A percentile compares a stretch with the other conserved stretches of the same genome.
These are phyloP conservation scores for Bungarus multicinctus DNA, from an alignment of 2,113 vertebrate species.

Conservation along the genomic window DNA sequence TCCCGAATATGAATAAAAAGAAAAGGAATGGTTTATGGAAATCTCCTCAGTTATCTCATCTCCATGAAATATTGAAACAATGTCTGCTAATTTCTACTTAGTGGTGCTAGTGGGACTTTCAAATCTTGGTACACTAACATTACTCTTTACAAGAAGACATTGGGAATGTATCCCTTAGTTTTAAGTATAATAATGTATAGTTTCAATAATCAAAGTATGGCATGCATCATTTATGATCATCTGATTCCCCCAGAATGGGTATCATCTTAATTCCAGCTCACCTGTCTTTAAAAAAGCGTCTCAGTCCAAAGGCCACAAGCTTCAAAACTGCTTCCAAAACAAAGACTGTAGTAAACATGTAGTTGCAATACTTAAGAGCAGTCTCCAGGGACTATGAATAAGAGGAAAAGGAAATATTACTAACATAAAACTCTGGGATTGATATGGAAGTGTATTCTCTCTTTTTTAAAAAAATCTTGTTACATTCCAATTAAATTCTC, in stretches of 20 bases:
- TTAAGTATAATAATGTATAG: background rate
- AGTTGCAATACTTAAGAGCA: slow-evolving; percentile 97
- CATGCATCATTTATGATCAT: background rate
- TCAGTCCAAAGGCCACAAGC: slow-evolving; percentile 91
- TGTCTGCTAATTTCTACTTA: background rate
- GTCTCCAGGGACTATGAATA: slow-evolving; percentile 87
- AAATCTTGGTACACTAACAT: background rate
- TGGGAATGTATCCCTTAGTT: background rate
- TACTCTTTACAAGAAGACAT: background rate
- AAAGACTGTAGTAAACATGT: slow-evolving; percentile 96
- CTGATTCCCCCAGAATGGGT: rapidly evolving
- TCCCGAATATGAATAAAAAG: background rate
- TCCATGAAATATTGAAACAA: background rate
- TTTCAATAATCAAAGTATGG: background rate
- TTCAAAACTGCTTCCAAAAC: slow-evolving; percentile 94
- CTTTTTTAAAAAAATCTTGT: background rate
- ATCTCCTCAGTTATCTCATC: background rate
- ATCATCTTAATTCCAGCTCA: slow-evolving; percentile 49
- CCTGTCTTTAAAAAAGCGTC: slow-evolving; percentile 98
- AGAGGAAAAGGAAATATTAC: slow-evolving; percentile 34
- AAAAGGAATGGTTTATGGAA: background rate
- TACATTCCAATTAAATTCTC: background rate
- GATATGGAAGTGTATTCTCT: background rate
- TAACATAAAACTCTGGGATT: background rate
- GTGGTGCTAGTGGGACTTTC: background rate